Base-by-base conservation (phyloP, 2,888 invertebrate genomes). In the Sclerodermus sp. region DNA sequence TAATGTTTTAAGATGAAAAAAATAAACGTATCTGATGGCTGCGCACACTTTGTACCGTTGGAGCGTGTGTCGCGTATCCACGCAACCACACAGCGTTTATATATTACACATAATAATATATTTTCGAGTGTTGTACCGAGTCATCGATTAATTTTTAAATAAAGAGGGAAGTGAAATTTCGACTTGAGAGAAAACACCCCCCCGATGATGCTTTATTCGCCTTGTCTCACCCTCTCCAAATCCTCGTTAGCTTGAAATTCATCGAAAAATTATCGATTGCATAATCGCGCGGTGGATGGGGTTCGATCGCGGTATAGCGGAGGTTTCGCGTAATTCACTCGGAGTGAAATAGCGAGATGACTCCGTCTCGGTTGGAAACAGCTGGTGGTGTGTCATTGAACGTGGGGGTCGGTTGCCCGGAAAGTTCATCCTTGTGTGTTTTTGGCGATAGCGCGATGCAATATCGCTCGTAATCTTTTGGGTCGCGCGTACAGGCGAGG, bases 71-170 rank as follows among this genome's bases (percentile, higher is more conserved):
- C 23, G 8, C 23, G 23, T 23, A 23, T 23, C 8, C 8, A n/a
- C n/a, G n/a, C n/a, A 3, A 23, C 12, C 3, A 8, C 5, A 8
- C 3, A 15, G 8, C 15, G 40, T 17, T 34, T 15, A 8, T 15
- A 14, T 34, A 10, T 12, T 43, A 16, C 13, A 1, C 8, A 12
- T 13, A 36, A 54, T 56, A 58, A 62, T 63, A 60, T 64, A 65
- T 61, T 61, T 58, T 53, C 54, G 50, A 62, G 57, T 66, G 54
- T 57, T 73, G 62, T 71, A 71, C 60, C 63, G 57, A 68, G 60
- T 62, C 62, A 58, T 55, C 42, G 52, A 47, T 61, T 66, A 60
- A 62, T 68, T 71, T 64, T 52, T 58, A 72, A 68, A 66, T 71
- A 73, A 72, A 66, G 59, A 62, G 66, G 67, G 60, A 67, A 65